Evolutionary conservation across 2,113 vertebrate genomes (phyloP), one percentile per base, ranked within the genome.

Genomic region (Orycteropus afer): DNA sequence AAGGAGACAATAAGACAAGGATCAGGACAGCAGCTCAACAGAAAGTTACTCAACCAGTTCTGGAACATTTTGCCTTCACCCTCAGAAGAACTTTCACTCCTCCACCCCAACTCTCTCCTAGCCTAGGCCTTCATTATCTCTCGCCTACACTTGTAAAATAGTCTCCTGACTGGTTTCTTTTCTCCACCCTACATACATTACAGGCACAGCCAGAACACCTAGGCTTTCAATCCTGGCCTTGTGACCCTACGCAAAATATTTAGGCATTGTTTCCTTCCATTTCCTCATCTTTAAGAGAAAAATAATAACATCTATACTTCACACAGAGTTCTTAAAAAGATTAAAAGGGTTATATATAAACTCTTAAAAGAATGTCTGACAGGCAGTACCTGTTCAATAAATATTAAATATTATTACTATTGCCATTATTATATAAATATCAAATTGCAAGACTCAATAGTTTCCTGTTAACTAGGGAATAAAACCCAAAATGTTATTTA

Each of bases 41-140:
- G 45, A 89, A 94, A 94, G 86, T 55, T 40, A 94, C 53, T 76
- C 65, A 78, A 69, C 88, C 88, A 69, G 92, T 88, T 78, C 17
- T 7, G 37, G 86, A 53, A 61, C 49, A 74, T 45, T 37, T 71
- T 40, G 29, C 15, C 27, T 37, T 83, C 59, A 17, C n/a, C 59
- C 81, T 27, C 20, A 22, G 32, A 51, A 51, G 14, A 49, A 55
- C 37, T 69, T 71, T 79, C n/a, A 23, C 42, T 81, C 51, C 53
- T 87, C 86, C 93, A 77, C 65, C 45, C 18, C 20, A 29, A 2
- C 32, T 40, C 12, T 42, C 25, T 80, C 51, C 63, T 17, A 23
- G 13, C 3, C 34, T 53, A 37, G 47, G 71, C 71, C 71, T 84
- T 63, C 32, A 20, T 63, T 11, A 53, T 27, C 40, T 61, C 69